Evolutionary conservation across 1,140 invertebrate genomes (phyloP).

Genomic region (Zaprionus gabonicus): DNA sequence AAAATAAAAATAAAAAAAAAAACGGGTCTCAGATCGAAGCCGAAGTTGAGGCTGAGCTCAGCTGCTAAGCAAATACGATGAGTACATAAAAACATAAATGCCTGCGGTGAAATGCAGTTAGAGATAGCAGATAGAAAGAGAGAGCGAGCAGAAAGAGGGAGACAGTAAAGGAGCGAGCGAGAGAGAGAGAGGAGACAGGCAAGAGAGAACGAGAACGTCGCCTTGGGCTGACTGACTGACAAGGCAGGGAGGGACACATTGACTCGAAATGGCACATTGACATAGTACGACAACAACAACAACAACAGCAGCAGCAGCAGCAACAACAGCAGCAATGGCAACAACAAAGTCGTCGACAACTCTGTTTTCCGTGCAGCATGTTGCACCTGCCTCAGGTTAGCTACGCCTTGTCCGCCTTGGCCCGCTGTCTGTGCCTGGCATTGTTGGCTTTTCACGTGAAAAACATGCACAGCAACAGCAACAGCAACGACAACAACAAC

Average conservation of each 20-base stretch:
- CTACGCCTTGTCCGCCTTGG: slow-evolving; percentile 15
- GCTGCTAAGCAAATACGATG: slow-evolving; percentile 67
- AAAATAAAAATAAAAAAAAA: slow-evolving; percentile 16
- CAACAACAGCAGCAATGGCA: background rate
- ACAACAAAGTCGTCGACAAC: slow-evolving; percentile 21
- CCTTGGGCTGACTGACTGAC: slow-evolving; percentile 1
- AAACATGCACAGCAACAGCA: slow-evolving; percentile 41
- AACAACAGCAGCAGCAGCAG: slow-evolving; percentile 6
- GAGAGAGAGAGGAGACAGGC: background rate
- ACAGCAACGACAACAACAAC: slow-evolving; percentile 17
- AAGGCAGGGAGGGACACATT: slow-evolving; percentile 9
- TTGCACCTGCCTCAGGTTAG: slow-evolving; percentile 63
- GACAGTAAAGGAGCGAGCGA: no score
- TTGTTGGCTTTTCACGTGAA: slow-evolving; percentile 56
- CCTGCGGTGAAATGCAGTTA: slow-evolving; percentile 51
- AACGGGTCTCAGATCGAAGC: slow-evolving; percentile 25
- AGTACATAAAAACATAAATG: slow-evolving; percentile 47
- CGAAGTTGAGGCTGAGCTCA: slow-evolving; percentile 13
- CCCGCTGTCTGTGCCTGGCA: slow-evolving; percentile 10
- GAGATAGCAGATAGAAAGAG: slow-evolving; percentile 22
- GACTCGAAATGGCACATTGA: slow-evolving; percentile 53
- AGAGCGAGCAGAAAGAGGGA: background rate
- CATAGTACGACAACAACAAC: slow-evolving; percentile 43
- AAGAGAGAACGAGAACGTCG: background rate
- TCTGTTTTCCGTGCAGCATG: slow-evolving; percentile 40